Conservation (phyloP, 2,888 invertebrate genomes). For the Scaptomyza reducta region DNA sequence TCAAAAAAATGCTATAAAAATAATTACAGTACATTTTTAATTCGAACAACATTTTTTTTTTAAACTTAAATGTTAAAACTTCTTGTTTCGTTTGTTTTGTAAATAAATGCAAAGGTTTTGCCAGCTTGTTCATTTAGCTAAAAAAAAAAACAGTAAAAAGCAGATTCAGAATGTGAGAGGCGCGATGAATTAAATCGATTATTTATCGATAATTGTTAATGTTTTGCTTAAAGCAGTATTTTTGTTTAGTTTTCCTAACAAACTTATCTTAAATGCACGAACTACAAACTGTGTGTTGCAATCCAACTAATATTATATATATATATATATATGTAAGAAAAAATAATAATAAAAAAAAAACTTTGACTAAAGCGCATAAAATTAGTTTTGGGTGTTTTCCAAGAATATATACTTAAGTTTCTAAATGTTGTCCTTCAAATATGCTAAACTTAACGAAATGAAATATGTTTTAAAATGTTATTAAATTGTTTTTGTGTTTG, state of each 20-base stretch:
- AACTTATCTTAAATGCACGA: conserved; percentile 8
- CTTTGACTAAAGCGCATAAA: conserved; percentile 48
- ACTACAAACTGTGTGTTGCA: conserved; percentile 19
- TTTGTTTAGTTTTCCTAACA: conserved; percentile 14
- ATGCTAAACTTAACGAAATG: conserved; percentile 6
- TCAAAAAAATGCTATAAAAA: conserved; percentile 36
- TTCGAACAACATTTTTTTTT: conserved; percentile 9
- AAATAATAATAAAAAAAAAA: conserved; percentile 11
- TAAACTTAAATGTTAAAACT: conserved; percentile 25
- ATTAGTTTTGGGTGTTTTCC: conserved; percentile 34
- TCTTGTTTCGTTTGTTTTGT: conserved; percentile 31
- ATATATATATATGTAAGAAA: too few relatives aligned
- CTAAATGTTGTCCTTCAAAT: conserved; percentile 8
- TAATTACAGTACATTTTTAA: conserved; percentile 48
- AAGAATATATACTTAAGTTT: conserved; percentile 2
- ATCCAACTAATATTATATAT: conserved; percentile 1
- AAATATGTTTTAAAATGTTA: background rate
- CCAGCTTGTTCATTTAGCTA: conserved; percentile 60
- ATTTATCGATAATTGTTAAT: conserved; percentile 1
- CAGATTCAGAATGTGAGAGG: conserved; percentile 2
- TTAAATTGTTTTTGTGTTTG: background rate
- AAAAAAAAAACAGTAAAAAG: conserved; percentile 8
- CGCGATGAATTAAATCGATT: background rate
- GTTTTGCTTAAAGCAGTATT: conserved; percentile 46
- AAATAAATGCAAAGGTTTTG: conserved; percentile 61